Evolutionary conservation across 2,113 vertebrate species (phyloP).

Genomic region (Perca schrenkii): DNA sequence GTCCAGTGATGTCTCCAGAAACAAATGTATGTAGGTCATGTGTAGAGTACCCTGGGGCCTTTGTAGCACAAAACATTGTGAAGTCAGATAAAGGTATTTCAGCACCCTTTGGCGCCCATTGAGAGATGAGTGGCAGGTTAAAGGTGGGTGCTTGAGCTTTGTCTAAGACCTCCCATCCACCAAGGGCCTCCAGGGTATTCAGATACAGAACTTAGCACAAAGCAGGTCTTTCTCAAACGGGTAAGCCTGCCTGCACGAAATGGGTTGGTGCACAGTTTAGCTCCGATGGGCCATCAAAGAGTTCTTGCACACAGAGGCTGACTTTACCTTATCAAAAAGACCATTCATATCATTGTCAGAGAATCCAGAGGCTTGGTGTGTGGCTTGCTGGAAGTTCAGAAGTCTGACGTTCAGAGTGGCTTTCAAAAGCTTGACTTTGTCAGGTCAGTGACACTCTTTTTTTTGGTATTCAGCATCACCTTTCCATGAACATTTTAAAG

Average conservation of each 20-base stretch:
- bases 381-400: background rate
- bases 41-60: background rate
- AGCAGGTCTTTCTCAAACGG: background rate
- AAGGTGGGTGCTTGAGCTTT: constrained; percentile 12
- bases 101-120: background rate
- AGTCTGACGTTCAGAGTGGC: background rate
- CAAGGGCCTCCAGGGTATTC: background rate
- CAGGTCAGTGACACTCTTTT: background rate
- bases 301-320: background rate
- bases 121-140: constrained; percentile 10
- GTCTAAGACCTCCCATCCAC: background rate
- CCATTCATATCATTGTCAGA: background rate
- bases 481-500: background rate
- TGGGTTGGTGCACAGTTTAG: background rate
- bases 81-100: constrained; percentile 27
- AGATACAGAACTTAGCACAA: background rate
- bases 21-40: constrained; percentile 8
- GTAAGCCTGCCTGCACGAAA: background rate
- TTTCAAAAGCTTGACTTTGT: background rate
- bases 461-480: background rate
- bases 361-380: background rate
- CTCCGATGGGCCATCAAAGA: background rate
- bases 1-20: background rate
- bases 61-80: constrained; percentile 3
- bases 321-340: constrained; percentile 4